Conservation (phyloP, 2,888 invertebrate species). For the Neoitamus cyanurus region DNA sequence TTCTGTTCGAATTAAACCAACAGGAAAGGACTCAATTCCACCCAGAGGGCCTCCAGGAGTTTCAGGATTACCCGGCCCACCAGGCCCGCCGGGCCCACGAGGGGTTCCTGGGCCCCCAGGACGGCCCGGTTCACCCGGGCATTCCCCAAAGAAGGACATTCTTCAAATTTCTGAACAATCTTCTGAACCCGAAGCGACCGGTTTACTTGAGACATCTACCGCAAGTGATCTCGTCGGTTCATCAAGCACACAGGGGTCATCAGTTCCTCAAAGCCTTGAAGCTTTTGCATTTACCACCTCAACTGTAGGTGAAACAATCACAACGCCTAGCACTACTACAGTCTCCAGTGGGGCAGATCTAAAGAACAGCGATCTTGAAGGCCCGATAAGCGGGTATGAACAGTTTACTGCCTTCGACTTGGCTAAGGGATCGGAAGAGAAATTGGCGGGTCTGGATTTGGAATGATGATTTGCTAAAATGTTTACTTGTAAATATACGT, state of each 20-base stretch:
- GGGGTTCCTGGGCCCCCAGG: slow-evolving; percentile 70
- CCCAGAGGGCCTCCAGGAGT: neutral
- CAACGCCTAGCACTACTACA: neutral
- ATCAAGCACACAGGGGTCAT: neutral
- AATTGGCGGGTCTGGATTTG: neutral
- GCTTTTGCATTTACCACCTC: neutral
- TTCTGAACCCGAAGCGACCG: neutral
- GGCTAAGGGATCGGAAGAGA: neutral
- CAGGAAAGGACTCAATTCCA: neutral
- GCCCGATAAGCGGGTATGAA: neutral
- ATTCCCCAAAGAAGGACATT: neutral
- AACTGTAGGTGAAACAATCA: neutral
- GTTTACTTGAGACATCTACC: neutral
- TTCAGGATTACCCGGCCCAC: slow-evolving; percentile 58
- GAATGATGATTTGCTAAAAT: too few species aligned
- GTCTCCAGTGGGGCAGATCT: neutral
- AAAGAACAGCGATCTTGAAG: neutral
- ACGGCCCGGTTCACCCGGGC: slow-evolving; percentile 69
- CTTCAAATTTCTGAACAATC: neutral
- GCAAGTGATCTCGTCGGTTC: neutral
- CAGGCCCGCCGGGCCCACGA: slow-evolving; percentile 71
- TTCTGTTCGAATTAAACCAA: neutral
- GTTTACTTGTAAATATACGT: too few species aligned
- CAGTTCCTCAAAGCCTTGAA: neutral
- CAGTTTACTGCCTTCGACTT: neutral